Base-by-base conservation (phyloP, 2,797 vertebrate species). In the Poecilia wingei region DNA sequence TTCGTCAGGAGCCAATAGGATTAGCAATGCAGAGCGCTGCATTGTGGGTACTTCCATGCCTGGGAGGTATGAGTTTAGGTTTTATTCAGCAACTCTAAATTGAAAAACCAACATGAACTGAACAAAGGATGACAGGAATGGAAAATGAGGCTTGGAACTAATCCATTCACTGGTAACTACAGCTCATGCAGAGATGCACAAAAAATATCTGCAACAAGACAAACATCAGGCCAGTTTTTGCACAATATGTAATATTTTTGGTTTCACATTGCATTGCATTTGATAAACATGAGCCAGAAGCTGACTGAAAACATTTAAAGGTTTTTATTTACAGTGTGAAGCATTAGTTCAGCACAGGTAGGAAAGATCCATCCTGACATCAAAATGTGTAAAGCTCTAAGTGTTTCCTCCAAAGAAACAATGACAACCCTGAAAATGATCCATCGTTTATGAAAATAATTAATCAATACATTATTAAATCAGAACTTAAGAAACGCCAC, bases 1-100 rank as follows among this genome's bases (percentile, higher is more conserved):
- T 90, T 92, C 61, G 92, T 91, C 89, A 90, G 89, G 61, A 90
- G 83, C 90, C 90, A 88, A 91, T 84, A 87, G 88, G 92, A 94
- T 94, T 94, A 94, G 81, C 79, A 64, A 86, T 25, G 51, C 85
- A 57, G 74, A 53, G 82, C 18, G 73, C 46, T 92, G 92, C 90
- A 94, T 94, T 91, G 86, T 92, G 91, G 92, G 91, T 87, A 89
- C 75, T 78, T 78, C 82, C 75, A 77, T 55, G 84, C 88, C 88
- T 82, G 82, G 82, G 82, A 88, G 87, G 86, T 87, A 88, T 75
- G 79, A 75, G 77, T 90, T 88, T 85, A 68, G 79, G 85, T 87
- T 88, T 64, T 77, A 84, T 84, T 88, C 79, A 72, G 64, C 74
- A 57, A 43, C 61, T 80, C 74, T 81, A 78, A 86, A 79, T 41